phyloP scores from a whole-genome alignment of 2,888 invertebrate species.

The Halictus quadricinctus region DNA sequence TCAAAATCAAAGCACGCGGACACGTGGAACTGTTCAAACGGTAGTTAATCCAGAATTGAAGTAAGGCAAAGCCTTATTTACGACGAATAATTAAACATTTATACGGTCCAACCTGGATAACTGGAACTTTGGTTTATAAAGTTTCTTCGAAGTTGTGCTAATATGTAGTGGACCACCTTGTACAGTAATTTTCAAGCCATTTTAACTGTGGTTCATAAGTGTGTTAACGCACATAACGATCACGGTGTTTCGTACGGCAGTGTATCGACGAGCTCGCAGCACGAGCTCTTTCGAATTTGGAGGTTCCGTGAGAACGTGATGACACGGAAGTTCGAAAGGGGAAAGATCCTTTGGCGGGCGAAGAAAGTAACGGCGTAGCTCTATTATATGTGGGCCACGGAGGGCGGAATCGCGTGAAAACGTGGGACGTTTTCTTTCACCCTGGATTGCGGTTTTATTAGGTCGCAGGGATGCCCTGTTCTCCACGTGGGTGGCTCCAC shows the following conservation, averaged over 20 bases:
- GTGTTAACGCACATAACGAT: not conserved
- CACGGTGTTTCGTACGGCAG: not conserved
- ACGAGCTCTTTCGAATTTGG: not conserved
- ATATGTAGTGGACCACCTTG: no score
- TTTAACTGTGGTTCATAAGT: not conserved
- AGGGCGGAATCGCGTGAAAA: constrained; percentile 57
- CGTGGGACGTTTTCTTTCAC: constrained; percentile 37
- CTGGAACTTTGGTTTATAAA: no score
- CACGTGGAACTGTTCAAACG: not conserved
- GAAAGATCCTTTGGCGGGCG: not conserved
- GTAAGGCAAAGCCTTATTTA: not conserved
- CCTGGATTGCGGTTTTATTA: constrained; percentile 57
- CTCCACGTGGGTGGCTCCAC: constrained; percentile 64
- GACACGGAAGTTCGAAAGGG: constrained; percentile 20
- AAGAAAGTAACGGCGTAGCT: constrained; percentile 18
- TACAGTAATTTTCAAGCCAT: not conserved
- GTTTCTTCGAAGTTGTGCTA: no score
- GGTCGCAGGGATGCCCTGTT: constrained; percentile 21
- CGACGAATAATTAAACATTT: not conserved
- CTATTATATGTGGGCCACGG: constrained; percentile 29
- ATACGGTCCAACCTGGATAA: no score
- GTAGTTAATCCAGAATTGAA: not conserved
- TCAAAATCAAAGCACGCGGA: not conserved
- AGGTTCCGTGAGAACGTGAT: constrained; percentile 21
- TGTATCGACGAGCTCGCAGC: not conserved